Percentiles rank a stretch among this genome's conserved stretches.
These are phyloP conservation scores for Indicator maculatus DNA, from an alignment of 2,113 vertebrate genomes.

Conservation along the genomic window DNA sequence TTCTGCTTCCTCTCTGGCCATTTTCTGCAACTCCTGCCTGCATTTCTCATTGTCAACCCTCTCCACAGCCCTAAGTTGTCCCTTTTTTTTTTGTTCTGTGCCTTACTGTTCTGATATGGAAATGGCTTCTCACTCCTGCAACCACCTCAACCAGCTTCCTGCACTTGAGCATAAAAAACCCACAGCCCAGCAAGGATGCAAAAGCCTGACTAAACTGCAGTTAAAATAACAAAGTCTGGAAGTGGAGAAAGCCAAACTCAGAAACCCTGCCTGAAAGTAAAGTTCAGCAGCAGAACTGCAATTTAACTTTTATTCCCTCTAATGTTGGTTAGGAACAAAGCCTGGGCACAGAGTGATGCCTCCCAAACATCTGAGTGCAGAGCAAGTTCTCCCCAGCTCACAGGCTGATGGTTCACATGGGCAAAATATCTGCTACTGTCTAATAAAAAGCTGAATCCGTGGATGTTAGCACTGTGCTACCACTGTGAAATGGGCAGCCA, in stretches of 20 bases:
- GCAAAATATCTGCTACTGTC: slow-evolving; percentile 19
- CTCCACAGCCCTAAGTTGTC: neutral
- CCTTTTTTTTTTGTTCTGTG: neutral
- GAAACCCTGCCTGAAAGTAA: neutral
- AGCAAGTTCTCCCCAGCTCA: neutral
- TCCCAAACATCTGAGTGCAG: neutral
- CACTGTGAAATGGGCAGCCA: neutral
- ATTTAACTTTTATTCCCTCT: neutral
- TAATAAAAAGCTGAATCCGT: slow-evolving; percentile 19
- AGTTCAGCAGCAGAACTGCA: neutral
- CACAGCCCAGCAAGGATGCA: neutral
- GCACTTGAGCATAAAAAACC: neutral
- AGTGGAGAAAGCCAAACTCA: neutral
- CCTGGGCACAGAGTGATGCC: neutral
- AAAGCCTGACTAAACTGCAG: neutral
- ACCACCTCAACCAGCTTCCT: neutral
- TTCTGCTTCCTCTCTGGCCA: neutral
- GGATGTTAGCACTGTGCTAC: neutral
- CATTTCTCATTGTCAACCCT: neutral
- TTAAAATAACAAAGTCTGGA: neutral
- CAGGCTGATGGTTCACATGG: neutral
- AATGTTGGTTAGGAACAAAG: neutral
- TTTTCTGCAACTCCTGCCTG: neutral
- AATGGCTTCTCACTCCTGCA: neutral
- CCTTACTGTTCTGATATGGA: neutral